A percentile compares a stretch with the other conserved stretches of the same genome.
These are phyloP conservation scores for Apodemia mormo DNA, from an alignment of 2,888 invertebrate genomes.

Conservation along the genomic window DNA sequence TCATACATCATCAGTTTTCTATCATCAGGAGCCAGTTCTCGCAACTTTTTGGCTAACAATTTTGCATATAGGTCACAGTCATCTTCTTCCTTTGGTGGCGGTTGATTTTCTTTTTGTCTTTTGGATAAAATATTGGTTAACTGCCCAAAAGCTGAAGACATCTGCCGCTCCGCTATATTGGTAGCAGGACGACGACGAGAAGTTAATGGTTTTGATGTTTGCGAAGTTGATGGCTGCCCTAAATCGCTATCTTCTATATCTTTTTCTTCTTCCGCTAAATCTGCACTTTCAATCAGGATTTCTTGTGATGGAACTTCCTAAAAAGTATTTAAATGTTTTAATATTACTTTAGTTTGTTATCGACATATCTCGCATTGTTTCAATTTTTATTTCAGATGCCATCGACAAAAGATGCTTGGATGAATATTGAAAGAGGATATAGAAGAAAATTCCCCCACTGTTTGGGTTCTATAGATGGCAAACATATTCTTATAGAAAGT, in stretches of 20 bases:
- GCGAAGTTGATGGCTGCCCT: constrained; percentile 24
- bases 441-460: constrained; percentile 22
- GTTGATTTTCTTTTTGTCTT: constrained; percentile 29
- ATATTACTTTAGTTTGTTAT: constrained; percentile 19
- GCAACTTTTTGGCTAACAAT: too few relatives aligned
- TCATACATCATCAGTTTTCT: constrained; percentile 37
- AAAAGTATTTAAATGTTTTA: constrained; percentile 19
- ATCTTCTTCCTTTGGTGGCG: constrained; percentile 18
- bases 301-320: constrained; percentile 31
- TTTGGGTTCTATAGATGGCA: constrained; percentile 27
- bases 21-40: too few relatives aligned
- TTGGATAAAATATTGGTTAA: constrained; percentile 37
- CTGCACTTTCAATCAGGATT: constrained; percentile 3
- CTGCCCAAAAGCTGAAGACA: constrained; percentile 31
- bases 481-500: constrained; percentile 30
- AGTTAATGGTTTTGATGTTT: constrained; percentile 23
- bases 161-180: constrained; percentile 34
- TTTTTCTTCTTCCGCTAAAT: constrained; percentile 30
- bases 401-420: constrained; percentile 23
- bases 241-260: constrained; percentile 28
- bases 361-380: constrained; percentile 22
- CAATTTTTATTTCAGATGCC: constrained; percentile 31
- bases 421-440: constrained; percentile 22
- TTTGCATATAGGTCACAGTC: constrained; percentile 18
- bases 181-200: constrained; percentile 36